These are phyloP conservation scores for Pectinophora gossypiella DNA, from an alignment of 1,140 invertebrate genomes.

Conservation along the genomic window DNA sequence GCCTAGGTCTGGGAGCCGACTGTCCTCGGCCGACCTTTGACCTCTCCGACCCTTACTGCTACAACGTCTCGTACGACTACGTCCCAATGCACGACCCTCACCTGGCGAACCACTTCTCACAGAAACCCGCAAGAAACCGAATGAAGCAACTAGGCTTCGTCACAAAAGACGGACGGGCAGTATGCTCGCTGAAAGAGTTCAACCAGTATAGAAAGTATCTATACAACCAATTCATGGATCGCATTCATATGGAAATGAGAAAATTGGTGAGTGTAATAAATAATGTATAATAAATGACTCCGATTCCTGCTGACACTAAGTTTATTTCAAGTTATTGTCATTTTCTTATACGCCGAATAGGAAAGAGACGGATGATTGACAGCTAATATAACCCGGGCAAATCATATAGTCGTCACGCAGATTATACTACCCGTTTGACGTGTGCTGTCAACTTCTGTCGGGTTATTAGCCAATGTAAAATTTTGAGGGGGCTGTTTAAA, in stretches of 20 bases:
- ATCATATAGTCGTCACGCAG: too few species aligned
- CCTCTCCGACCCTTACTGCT: conserved; percentile 59
- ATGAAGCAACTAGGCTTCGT: conserved; percentile 54
- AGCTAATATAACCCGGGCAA: too few species aligned
- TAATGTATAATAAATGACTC: too few species aligned
- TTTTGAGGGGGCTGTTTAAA: too few species aligned
- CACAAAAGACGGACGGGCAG: conserved; percentile 48
- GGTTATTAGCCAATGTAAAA: too few species aligned
- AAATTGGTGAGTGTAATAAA: conserved; percentile 47
- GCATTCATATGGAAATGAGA: conserved; percentile 54
- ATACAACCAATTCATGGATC: conserved; percentile 62
- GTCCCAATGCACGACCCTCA: conserved; percentile 65
- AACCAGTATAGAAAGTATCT: conserved; percentile 66
- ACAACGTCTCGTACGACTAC: conserved; percentile 65
- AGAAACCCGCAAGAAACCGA: conserved; percentile 44
- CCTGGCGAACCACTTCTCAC: conserved; percentile 51
- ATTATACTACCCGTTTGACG: too few species aligned
- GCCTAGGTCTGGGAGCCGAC: conserved; percentile 44
- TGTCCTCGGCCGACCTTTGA: conserved; percentile 47
- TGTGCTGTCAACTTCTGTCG: too few species aligned
- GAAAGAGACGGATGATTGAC: too few species aligned
- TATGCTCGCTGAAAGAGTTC: conserved; percentile 62
- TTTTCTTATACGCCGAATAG: too few species aligned
- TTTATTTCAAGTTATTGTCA: too few species aligned
- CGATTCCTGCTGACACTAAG: too few species aligned